Evolutionary conservation across 1,140 invertebrate genomes (phyloP), one percentile per base, ranked within the genome.

Genomic region (Camponotus pennsylvanicus): DNA sequence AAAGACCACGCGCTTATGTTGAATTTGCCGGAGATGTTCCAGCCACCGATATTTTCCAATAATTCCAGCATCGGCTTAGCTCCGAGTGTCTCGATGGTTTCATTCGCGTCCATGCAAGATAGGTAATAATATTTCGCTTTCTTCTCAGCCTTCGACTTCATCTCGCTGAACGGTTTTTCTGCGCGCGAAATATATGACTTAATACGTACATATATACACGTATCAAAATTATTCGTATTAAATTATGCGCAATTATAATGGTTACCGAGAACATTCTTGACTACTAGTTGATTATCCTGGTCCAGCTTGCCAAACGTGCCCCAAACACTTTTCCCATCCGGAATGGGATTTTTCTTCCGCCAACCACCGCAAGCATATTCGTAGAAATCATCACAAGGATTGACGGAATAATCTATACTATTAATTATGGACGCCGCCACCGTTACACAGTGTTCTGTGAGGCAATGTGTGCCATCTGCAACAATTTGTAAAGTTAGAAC

Each of bases 311-410:
- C 97, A 94, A 99, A 99, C n/a, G 98, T 99, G 27, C 98, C 98
- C 98, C 98, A 99, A 71, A 97, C 97, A n/a, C 97, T 97, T 93
- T 98, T 98, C n/a, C 97, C 98, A 93, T 98, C 97, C 0, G 99
- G 99, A 85, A 99, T 98, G 0, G 98, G 98, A 95, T 99, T 99
- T 67, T 97, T 97, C 91, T 97, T 97, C 37, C 99, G 97, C 98
- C 98, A 99, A 0, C 98, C 97, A 18, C 98, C 98, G 92, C 99
- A 99, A 0, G 99, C 97, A 94, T 98, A 99, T 77, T 98, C 96
- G 94, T 99, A 99, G 95, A 99, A 99, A 94, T 99, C 98, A 9
- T 98, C 96, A 94, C 99, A 99, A 0, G 99, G 99, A 94, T 99
- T 96, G 3, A 97, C 96, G 1, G 94, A 95, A 0, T 94, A 93